These are phyloP conservation scores for Amazona guildingii DNA, from an alignment of 2,113 vertebrate genomes.

Conservation along the genomic window DNA sequence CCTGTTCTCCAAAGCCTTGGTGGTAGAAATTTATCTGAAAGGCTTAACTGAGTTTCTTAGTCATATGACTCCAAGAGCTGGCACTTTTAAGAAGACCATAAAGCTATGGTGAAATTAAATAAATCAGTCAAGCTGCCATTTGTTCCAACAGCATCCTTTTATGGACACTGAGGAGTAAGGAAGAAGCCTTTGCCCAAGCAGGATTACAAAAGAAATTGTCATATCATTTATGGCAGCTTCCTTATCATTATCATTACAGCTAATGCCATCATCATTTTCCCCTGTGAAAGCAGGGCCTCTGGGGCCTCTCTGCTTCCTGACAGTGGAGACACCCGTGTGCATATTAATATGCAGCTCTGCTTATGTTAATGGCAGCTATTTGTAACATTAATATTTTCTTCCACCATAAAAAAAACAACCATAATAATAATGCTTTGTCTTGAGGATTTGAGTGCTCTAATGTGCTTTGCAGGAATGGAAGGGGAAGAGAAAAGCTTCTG, in stretches of 20 bases:
- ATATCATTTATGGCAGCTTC: conserved; percentile 57
- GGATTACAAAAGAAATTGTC: conserved; percentile 62
- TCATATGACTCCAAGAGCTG: neutral
- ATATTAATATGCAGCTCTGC: conserved; percentile 75
- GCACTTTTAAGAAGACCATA: conserved; percentile 2
- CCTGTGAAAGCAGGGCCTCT: conserved; percentile 71
- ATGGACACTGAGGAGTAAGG: conserved; percentile 10
- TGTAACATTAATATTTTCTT: conserved; percentile 81
- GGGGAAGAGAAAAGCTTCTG: conserved; percentile 45
- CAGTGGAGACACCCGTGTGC: conserved; percentile 62
- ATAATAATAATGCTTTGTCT: conserved; percentile 75
- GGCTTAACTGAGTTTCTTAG: neutral
- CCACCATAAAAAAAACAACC: conserved; percentile 70
- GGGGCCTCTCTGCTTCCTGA: conserved; percentile 70
- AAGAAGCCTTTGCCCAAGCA: conserved; percentile 33
- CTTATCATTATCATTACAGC: conserved; percentile 65
- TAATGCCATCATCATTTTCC: conserved; percentile 71
- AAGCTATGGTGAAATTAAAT: conserved; percentile 9
- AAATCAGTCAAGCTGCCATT: conserved; percentile 35
- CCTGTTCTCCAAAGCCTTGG: neutral
- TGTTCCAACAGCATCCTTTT: neutral
- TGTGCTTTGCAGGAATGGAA: conserved; percentile 54
- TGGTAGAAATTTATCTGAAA: neutral
- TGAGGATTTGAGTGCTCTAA: conserved; percentile 73
- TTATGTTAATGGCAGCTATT: conserved; percentile 73